phyloP scores from a whole-genome alignment of 1,140 invertebrate species.

The Heliconius hermathena region DNA sequence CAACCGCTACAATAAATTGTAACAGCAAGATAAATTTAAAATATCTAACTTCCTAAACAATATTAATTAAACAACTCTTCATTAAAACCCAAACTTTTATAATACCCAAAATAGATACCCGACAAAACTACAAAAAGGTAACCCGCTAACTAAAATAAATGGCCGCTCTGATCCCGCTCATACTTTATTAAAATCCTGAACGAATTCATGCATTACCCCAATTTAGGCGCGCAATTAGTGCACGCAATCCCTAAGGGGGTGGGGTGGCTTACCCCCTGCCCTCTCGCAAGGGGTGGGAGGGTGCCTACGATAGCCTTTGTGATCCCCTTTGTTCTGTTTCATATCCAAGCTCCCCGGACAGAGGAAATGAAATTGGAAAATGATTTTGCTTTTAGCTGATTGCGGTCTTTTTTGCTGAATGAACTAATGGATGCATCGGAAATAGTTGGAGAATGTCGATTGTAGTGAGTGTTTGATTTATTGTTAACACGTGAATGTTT shows the following conservation, averaged over 20 bases:
- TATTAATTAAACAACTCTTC: neutral
- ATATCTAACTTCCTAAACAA: too few relatives aligned
- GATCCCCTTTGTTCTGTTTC: constrained; percentile 65
- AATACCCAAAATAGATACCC: neutral
- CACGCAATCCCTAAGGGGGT: constrained; percentile 65
- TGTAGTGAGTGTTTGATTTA: neutral
- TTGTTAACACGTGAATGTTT: neutral
- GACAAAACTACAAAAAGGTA: constrained; percentile 35
- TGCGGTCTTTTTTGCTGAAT: constrained; percentile 46
- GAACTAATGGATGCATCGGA: constrained; percentile 27
- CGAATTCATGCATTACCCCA: constrained; percentile 77
- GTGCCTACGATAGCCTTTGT: constrained; percentile 55
- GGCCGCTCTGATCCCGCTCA: constrained; percentile 68
- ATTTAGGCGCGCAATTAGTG: constrained; percentile 78
- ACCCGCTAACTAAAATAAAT: constrained; percentile 76
- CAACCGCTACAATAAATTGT: too few relatives aligned
- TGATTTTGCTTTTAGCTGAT: constrained; percentile 78
- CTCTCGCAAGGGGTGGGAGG: constrained; percentile 36
- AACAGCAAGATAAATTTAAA: too few relatives aligned
- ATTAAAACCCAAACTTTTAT: constrained; percentile 2
- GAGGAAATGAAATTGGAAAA: constrained; percentile 79
- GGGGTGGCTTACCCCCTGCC: constrained; percentile 38
- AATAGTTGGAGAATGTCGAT: neutral
- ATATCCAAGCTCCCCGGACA: constrained; percentile 59
- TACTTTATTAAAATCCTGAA: constrained; percentile 75